phyloP scores from a whole-genome alignment of 2,113 vertebrate species.

The Chionodraco myersi region DNA sequence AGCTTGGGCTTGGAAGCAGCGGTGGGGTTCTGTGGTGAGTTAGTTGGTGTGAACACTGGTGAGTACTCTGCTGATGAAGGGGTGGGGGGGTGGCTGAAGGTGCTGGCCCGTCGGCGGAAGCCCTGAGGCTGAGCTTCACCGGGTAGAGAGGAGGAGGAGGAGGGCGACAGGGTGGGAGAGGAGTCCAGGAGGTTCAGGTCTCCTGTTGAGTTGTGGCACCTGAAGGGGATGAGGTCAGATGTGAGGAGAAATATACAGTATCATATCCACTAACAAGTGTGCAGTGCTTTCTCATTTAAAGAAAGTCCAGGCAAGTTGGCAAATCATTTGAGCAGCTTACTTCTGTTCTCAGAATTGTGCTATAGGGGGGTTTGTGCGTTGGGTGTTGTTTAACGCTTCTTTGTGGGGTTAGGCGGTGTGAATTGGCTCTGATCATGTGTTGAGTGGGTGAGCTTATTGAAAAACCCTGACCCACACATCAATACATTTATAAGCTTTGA shows the following conservation, averaged over 20 bases:
- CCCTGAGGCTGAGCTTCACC: slow-evolving; percentile 80
- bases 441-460: no score
- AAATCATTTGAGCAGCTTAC: no score
- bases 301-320: not conserved
- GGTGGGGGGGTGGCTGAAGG: slow-evolving; percentile 88
- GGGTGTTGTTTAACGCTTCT: no score
- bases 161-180: slow-evolving; percentile 37
- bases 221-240: slow-evolving; percentile 21
- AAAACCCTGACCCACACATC: no score
- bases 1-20: slow-evolving; percentile 90
- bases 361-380: no score
- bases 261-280: not conserved
- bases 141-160: slow-evolving; percentile 24
- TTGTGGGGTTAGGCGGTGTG: no score
- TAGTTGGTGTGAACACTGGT: slow-evolving; percentile 58
- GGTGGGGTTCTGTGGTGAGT: slow-evolving; percentile 74
- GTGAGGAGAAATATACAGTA: not conserved
- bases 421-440: no score
- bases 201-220: slow-evolving; percentile 86
- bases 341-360: not conserved
- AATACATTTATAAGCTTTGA: no score
- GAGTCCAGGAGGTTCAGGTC: slow-evolving; percentile 84
- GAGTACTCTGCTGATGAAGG: slow-evolving; percentile 69
- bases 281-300: not conserved
- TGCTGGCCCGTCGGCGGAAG: slow-evolving; percentile 91